phyloP scores from a whole-genome alignment of 2,113 vertebrate genomes.

The Anser brachyrhynchus region DNA sequence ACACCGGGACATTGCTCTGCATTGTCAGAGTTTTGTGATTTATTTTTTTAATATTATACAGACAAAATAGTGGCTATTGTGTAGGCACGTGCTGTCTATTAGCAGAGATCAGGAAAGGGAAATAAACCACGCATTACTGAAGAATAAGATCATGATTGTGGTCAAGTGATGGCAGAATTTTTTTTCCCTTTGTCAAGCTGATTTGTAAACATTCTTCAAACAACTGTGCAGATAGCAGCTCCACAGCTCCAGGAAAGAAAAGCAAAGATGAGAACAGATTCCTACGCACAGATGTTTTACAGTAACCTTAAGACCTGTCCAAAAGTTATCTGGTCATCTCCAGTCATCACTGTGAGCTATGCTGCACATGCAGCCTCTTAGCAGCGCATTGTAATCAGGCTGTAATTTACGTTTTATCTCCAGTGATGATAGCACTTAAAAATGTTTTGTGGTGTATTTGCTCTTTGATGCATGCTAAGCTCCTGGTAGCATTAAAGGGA shows the following conservation, averaged over 20 bases:
- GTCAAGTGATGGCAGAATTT: constrained; percentile 61
- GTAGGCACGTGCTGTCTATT: constrained; percentile 73
- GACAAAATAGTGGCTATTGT: constrained; percentile 72
- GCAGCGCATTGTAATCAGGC: neutral
- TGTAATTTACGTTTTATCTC: constrained; percentile 63
- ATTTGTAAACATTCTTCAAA: constrained; percentile 70
- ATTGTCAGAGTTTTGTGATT: constrained; percentile 57
- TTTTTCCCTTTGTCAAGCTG: constrained; percentile 61
- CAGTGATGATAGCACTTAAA: constrained; percentile 60
- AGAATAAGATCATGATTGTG: constrained; percentile 72
- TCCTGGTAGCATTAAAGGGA: constrained; percentile 58
- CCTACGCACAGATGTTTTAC: neutral
- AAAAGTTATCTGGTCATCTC: constrained; percentile 32
- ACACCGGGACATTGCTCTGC: constrained; percentile 47
- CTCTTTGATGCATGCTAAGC: constrained; percentile 59
- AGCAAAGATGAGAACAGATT: neutral
- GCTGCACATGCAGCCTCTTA: constrained; percentile 12
- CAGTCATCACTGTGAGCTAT: neutral
- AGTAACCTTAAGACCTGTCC: constrained; percentile 23
- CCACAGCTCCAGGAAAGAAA: constrained; percentile 5
- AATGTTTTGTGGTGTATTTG: constrained; percentile 51
- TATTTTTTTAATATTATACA: constrained; percentile 67
- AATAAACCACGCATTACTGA: constrained; percentile 71
- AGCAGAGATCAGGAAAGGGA: constrained; percentile 67
- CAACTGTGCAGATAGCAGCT: constrained; percentile 51